Evolutionary conservation across 2,797 vertebrate species (phyloP).

Genomic region (Poeciliopsis presidionis): DNA sequence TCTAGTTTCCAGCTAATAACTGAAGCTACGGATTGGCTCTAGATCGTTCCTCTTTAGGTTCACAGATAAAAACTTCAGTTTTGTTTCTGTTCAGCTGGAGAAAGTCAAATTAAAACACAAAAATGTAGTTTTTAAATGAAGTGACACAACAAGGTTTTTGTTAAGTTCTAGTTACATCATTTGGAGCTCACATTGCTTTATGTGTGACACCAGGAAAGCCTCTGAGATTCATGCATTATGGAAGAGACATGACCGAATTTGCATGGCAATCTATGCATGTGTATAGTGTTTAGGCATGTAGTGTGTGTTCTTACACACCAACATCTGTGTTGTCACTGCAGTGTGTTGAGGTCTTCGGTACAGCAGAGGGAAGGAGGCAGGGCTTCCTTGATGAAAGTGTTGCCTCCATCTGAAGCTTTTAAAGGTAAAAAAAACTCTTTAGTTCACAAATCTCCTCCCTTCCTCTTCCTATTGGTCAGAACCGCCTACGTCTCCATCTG

Average conservation of each 20-base stretch:
- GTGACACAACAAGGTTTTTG: background rate
- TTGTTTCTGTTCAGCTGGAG: too few relatives aligned
- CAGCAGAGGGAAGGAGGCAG: slow-evolving; percentile 22
- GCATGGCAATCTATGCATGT: background rate
- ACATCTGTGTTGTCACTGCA: slow-evolving; percentile 36
- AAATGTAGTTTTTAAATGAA: background rate
- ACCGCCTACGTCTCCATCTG: slow-evolving; percentile 28
- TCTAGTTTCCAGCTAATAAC: too few relatives aligned
- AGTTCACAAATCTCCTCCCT: slow-evolving; percentile 39
- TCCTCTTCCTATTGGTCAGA: slow-evolving; percentile 38
- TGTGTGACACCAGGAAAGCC: background rate
- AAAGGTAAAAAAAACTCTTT: slow-evolving; percentile 64
- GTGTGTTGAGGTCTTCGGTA: slow-evolving; percentile 29
- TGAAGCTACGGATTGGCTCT: too few relatives aligned
- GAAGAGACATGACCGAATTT: background rate
- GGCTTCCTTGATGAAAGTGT: slow-evolving; percentile 26
- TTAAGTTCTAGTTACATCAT: slow-evolving; percentile 17
- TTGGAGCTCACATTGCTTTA: slow-evolving; percentile 8
- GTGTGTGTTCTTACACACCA: slow-evolving; percentile 10
- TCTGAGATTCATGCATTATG: background rate
- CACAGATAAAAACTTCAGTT: too few relatives aligned
- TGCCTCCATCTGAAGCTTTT: slow-evolving; percentile 57
- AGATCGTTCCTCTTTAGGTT: too few relatives aligned
- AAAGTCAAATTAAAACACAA: background rate
- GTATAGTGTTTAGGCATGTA: background rate